phyloP scores from a whole-genome alignment of 64 coral and sea anemone species.

The Anthopleura sola region DNA sequence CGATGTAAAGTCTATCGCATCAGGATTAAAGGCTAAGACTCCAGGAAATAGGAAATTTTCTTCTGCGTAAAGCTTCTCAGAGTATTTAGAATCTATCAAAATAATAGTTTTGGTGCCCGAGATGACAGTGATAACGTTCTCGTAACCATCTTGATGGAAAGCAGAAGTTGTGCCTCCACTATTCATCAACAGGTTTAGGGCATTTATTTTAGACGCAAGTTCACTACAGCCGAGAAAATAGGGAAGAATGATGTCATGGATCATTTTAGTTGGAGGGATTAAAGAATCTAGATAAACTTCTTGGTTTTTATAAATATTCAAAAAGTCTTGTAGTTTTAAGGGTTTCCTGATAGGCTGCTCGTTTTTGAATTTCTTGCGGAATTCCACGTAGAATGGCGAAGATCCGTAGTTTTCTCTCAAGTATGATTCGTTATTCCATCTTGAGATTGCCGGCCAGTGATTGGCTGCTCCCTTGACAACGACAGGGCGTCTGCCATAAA shows the following conservation, averaged over 20 bases:
- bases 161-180: conserved; percentile 77
- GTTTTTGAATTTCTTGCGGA: conserved; percentile 80
- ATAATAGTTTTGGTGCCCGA: conserved; percentile 74
- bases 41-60: conserved; percentile 69
- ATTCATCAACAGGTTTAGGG: conserved; percentile 68
- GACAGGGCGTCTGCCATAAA: conserved; percentile 77
- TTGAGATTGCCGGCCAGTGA: conserved; percentile 79
- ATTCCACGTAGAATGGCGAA: conserved; percentile 66
- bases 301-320: conserved; percentile 80
- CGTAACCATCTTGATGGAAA: conserved; percentile 98
- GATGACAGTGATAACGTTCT: conserved; percentile 76
- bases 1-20: conserved; percentile 50
- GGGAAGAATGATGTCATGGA: conserved; percentile 76
- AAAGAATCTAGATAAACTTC: conserved; percentile 88
- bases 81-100: conserved; percentile 72
- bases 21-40: conserved; percentile 65
- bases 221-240: conserved; percentile 82
- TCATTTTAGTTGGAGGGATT: conserved; percentile 67
- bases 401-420: conserved; percentile 73
- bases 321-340: conserved; percentile 50
- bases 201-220: conserved; percentile 55
- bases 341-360: conserved; percentile 68
- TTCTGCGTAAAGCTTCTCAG: conserved; percentile 76
- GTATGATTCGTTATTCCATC: conserved; percentile 88
- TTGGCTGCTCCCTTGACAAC: conserved; percentile 69